Conservation (phyloP, 2,888 invertebrate species). For the Blastobasis adustella region DNA sequence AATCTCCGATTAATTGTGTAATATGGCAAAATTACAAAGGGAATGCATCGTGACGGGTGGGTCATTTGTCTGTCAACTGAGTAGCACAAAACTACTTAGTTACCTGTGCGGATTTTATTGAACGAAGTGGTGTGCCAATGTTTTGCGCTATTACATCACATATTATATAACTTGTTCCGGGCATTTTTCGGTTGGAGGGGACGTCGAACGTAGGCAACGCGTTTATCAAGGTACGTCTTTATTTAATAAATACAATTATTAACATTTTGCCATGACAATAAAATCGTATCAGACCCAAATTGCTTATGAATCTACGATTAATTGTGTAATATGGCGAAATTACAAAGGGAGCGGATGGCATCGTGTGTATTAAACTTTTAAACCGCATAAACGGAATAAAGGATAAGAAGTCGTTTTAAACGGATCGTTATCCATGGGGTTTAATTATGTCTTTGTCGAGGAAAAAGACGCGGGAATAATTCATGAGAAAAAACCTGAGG, state of each 20-base stretch:
- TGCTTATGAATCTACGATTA: neutral
- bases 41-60: too few species aligned
- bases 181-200: too few species aligned
- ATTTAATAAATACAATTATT: slow-evolving; percentile 13
- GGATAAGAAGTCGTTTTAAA: slow-evolving; percentile 34
- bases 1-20: too few species aligned
- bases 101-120: too few species aligned
- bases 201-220: too few species aligned
- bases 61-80: too few species aligned
- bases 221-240: neutral
- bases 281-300: slow-evolving; percentile 7
- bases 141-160: too few species aligned
- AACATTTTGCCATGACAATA: too few species aligned
- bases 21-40: too few species aligned
- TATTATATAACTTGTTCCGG: too few species aligned
- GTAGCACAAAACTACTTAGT: too few species aligned
- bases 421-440: slow-evolving; percentile 51
- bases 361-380: slow-evolving; percentile 31
- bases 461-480: slow-evolving; percentile 37
- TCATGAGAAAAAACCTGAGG: slow-evolving; percentile 34
- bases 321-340: neutral
- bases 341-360: slow-evolving; percentile 13
- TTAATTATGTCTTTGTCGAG: slow-evolving; percentile 58
- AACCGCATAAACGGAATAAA: slow-evolving; percentile 41
- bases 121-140: too few species aligned